These are phyloP conservation scores for Drosophila trichaetosa DNA, from an alignment of 2,888 invertebrate species.

Conservation along the genomic window DNA sequence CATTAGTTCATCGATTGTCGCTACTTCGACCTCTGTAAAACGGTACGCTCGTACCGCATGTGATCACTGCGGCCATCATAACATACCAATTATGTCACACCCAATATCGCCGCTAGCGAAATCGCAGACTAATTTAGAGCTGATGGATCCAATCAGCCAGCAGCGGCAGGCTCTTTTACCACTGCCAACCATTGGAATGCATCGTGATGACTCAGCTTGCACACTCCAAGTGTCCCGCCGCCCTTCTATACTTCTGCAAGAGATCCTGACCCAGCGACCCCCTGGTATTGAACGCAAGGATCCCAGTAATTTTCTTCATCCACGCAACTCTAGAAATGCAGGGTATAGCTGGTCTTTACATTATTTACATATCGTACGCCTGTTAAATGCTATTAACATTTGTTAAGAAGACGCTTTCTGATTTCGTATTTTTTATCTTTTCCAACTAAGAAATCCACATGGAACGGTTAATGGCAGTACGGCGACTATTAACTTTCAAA, in stretches of 20 bases:
- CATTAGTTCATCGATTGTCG: conserved; percentile 21
- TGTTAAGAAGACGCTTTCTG: neutral
- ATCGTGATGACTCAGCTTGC: conserved; percentile 80
- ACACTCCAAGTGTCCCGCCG: conserved; percentile 84
- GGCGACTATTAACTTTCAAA: conserved; percentile 80
- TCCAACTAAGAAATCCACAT: conserved; percentile 51
- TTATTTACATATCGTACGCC: neutral
- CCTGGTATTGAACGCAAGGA: conserved; percentile 87
- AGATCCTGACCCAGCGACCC: conserved; percentile 86
- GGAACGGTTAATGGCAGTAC: conserved; percentile 79
- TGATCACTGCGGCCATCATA: conserved; percentile 82
- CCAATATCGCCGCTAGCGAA: conserved; percentile 82
- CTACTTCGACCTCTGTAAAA: conserved; percentile 57
- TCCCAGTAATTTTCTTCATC: conserved; percentile 59
- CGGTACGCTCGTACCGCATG: conserved; percentile 79
- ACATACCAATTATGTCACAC: conserved; percentile 82
- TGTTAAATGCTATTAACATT: neutral
- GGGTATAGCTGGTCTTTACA: conserved; percentile 69
- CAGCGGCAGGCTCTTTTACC: conserved; percentile 74
- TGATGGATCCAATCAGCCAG: conserved; percentile 69
- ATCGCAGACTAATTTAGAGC: conserved; percentile 83
- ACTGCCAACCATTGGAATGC: conserved; percentile 60
- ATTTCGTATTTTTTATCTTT: neutral
- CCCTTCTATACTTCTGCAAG: conserved; percentile 84
- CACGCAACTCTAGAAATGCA: conserved; percentile 63